Conservation (phyloP, 1,140 invertebrate genomes). For the Leptinotarsa defecta region DNA sequence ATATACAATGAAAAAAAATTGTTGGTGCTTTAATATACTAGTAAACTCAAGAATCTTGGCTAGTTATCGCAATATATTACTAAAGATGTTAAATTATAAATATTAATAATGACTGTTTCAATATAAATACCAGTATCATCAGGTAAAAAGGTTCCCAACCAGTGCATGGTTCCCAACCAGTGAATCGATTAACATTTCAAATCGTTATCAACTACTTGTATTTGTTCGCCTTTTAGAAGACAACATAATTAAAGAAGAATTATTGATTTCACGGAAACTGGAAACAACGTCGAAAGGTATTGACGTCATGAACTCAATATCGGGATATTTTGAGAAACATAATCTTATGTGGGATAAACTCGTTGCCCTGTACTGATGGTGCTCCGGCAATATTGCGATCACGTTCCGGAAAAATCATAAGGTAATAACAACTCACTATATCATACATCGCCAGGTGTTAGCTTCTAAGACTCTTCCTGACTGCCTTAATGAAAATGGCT, state of each 20-base stretch:
- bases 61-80: no score
- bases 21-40: no score
- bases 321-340: slow-evolving; percentile 45
- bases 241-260: neutral
- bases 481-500: slow-evolving; percentile 36
- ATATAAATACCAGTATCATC: no score
- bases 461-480: slow-evolving; percentile 38
- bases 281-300: slow-evolving; percentile 44
- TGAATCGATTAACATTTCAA: neutral
- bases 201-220: slow-evolving; percentile 21
- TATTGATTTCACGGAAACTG: slow-evolving; percentile 19
- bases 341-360: slow-evolving; percentile 28
- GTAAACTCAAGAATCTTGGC: no score
- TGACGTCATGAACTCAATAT: slow-evolving; percentile 42
- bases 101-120: no score
- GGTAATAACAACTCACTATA: neutral
- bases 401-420: slow-evolving; percentile 45
- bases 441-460: slow-evolving; percentile 38
- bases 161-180: no score
- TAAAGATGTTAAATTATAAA: no score
- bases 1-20: no score
- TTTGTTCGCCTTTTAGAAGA: neutral
- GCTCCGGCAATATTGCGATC: slow-evolving; percentile 49
- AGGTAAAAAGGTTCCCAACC: no score
- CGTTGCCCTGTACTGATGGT: slow-evolving; percentile 4